Base-by-base conservation (phyloP, 1,140 invertebrate genomes). In the Pseudomyrmex dendroicus region DNA sequence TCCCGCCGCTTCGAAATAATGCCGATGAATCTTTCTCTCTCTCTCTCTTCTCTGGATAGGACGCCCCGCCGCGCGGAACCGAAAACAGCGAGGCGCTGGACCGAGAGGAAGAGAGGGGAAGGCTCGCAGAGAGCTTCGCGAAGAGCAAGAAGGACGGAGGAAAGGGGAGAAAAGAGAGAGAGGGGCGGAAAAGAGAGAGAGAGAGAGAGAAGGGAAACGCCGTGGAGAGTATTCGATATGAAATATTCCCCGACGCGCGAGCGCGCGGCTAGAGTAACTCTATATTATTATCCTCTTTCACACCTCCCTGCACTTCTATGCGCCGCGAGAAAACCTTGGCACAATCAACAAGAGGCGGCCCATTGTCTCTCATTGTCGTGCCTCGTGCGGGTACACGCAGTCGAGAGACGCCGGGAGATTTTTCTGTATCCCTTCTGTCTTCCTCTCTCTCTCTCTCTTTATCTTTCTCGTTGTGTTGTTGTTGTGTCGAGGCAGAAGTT, bases 261-360 rank as follows among this genome's bases (percentile, higher is more conserved):
- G 48, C 73, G 20, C 48, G 62, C 52, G 52, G 54, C 66, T 64
- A 61, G 82, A 89, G 93, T 94, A 94, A 94, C 93, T 93, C 91
- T 94, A 94, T 94, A 94, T 94, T 94, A 93, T 94, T 93, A 94
- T 93, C 93, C 92, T 92, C 92, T 94, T 94, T 94, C 93, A 94
- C 94, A 94, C 94, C 91, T 94, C 90, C 84, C 74, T 93, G 91
- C 89, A 89, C 90, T 84, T 91, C 91, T 92, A 93, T 91, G 87
- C 87, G 89, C 73, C 85, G 84, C 78, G 87, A 83, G 35, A 89
- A 84, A 92, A 52, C 89, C 89, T 87, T 73, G 91, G 85, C 89
- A 93, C 89, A 91, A 93, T 92, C 90, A 92, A 93, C 92, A 89
- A 90, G 89, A 91, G 82, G 85, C 82, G 22, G 76, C 56, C 84